Evolutionary conservation across 2,113 vertebrate species (phyloP), one percentile per base, ranked within the genome.

Genomic region (Onychorhynchus coronatus): DNA sequence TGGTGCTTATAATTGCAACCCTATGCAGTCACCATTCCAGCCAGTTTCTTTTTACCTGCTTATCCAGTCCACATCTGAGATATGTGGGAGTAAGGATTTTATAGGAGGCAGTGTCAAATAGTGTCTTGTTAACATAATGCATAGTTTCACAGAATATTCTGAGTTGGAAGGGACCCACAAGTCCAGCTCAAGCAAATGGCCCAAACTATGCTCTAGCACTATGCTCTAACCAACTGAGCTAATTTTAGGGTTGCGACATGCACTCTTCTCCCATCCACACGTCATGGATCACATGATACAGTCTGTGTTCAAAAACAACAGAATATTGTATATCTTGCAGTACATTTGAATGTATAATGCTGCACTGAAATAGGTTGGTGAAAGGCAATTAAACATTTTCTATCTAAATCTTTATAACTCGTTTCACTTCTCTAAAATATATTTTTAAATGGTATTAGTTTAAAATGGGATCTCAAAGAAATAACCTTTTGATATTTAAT

Each of bases 401-500:
- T 86, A 0, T 78, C 47, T 81, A 68, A 63, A 81, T 33, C 12
- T n/a, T 82, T 63, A 42, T 49, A 74, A 75, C 21, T 67, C 21
- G 35, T 71, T 81, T 87, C 25, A 47, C 19, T 11, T 71, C 30
- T 81, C 52, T 79, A 65, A 91, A 77, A 39, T 23, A 37, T 14
- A 12, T 17, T 22, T 91, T 94, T 42, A 23, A 79, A 70, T 84
- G 63, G 7, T 56, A 49, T 91, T 52, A 2, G 39, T 90, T 95
- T 87, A 37, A 92, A 89, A 87, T 67, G 15, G 17, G 24, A 81
- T 47, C 37, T 52, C 33, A 77, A 77, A 88, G 31, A 93, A 91
- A 65, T 63, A 92, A 71, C 6, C 33, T 89, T 92, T 91, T 27
- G 27, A 27, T 91, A 77, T 71, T 95, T 91, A 93, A 86, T 92